Evolutionary conservation across 2,113 vertebrate species (phyloP).

Genomic region (Grallaria varia): DNA sequence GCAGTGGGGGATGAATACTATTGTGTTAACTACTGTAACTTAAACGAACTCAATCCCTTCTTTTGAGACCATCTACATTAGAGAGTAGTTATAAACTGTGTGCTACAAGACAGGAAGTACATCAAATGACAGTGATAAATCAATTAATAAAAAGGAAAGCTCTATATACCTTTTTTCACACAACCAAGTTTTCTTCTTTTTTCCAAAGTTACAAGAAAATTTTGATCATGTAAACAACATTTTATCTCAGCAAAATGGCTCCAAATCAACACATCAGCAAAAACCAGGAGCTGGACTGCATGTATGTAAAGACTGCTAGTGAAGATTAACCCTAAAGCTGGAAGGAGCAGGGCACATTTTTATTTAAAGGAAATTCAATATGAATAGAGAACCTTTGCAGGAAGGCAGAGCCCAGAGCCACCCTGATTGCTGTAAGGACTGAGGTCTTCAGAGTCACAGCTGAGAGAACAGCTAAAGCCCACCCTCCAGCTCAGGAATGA

Average conservation of each 20-base stretch:
- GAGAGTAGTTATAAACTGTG: neutral
- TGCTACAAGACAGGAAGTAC: neutral
- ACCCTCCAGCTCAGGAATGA: neutral
- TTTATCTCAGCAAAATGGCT: neutral
- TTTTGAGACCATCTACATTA: conserved; percentile 3
- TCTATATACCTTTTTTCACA: neutral
- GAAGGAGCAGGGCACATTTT: neutral
- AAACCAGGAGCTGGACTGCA: neutral
- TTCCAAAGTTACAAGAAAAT: neutral
- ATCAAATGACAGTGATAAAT: neutral
- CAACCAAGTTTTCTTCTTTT: neutral
- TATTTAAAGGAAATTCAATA: neutral
- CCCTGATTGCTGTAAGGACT: neutral
- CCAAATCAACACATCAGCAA: neutral
- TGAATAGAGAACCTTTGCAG: neutral
- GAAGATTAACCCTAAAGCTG: neutral
- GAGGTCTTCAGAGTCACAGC: neutral
- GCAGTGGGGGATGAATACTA: neutral
- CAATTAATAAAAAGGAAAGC: neutral
- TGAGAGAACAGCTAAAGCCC: neutral
- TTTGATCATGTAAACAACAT: neutral
- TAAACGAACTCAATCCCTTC: neutral
- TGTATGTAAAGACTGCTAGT: neutral
- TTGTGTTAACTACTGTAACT: neutral
- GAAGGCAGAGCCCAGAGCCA: neutral